A percentile compares a stretch with the other conserved stretches of the same genome.
Evolutionary conservation across 1,140 invertebrate species (phyloP).

Genomic region (Ganaspis sp.): DNA sequence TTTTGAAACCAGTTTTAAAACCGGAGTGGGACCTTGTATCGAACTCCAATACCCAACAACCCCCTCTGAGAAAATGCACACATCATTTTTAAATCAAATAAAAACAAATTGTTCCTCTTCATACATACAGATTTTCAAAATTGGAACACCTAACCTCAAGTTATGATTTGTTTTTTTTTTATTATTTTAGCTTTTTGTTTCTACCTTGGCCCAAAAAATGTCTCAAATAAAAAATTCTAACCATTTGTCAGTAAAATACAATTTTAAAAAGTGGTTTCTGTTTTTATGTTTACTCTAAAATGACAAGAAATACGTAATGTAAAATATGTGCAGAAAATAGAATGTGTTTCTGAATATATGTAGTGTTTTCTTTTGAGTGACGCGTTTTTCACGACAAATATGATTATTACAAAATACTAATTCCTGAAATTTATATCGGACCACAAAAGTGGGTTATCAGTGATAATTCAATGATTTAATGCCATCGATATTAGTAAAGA

Average conservation of each 20-base stretch:
- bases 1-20: conserved; percentile 69
- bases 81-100: neutral
- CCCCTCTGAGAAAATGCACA: neutral
- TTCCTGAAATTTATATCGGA: neutral
- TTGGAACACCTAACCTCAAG: no score
- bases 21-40: conserved; percentile 39
- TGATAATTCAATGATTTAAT: neutral
- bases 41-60: neutral
- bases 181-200: no score
- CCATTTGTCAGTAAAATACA: no score
- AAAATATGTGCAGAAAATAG: no score
- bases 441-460: conserved; percentile 3
- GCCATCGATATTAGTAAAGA: neutral
- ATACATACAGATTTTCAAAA: neutral
- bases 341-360: neutral
- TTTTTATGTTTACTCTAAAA: no score
- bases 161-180: no score
- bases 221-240: no score
- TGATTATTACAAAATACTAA: neutral
- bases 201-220: no score
- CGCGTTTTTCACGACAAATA: neutral
- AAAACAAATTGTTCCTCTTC: no score
- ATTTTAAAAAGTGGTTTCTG: no score
- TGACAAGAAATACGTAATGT: no score
- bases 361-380: neutral